Base-by-base conservation (phyloP, 2,113 vertebrate species). In the Lycaon pictus region DNA sequence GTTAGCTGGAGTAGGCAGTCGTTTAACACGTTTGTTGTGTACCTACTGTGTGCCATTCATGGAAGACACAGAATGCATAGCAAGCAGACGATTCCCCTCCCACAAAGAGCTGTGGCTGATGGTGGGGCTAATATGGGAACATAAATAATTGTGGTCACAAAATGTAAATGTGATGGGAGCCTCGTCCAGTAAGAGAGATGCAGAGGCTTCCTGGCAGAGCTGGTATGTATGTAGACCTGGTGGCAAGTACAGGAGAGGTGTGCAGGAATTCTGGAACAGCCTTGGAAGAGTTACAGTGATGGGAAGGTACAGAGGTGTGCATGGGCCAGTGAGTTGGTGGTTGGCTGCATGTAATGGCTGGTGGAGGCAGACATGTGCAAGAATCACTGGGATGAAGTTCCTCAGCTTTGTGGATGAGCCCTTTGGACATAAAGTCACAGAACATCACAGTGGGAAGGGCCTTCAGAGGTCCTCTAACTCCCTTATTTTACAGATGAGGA, bases 21-120 rank as follows among this genome's bases (percentile, higher is more conserved):
- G 0, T 20, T 25, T 15, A 0, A 2, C 53, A 4, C 5, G 0
- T 25, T 27, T 20, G 19, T 6, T 0, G 22, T 3, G 4, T 4
- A 12, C n/a, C 25, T 43, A 1, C 79, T 53, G 0, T n/a, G 56
- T 22, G 71, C 35, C 17, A 4, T 3, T 32, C 32, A 11, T 2
- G 37, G 51, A 53, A n/a, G 19, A 53, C 23, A 4, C 43, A 3
- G 7, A 74, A 19, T 5, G 13, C 53, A 2, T 1, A 5, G 9
- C 23, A 23, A 79, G 16, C 25, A n/a, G 12, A 1, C 32, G 83
- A 80, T 29, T 23, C 72, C 48, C 69, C 25, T 23, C 16, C 56
- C 37, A 51, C 16, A 3, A n/a, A 65, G 62, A 48, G 43, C 63
- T 25, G 22, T 53, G 27, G 58, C 55, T 43, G 43, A 22, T 23